Conservation (phyloP, 2,888 invertebrate species). For the Machimus rusticus region DNA sequence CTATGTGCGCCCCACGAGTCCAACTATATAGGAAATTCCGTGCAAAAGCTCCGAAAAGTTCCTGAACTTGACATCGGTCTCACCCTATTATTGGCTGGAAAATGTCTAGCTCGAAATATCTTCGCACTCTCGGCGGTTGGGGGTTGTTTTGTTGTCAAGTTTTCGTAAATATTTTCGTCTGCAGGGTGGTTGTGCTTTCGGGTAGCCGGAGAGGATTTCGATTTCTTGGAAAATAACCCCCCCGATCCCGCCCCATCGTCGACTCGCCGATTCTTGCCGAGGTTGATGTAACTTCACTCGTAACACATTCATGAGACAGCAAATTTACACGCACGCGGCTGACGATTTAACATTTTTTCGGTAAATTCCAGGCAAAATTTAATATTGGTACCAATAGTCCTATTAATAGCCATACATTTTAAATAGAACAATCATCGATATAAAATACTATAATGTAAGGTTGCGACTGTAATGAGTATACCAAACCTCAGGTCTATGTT, state of each 20-base stretch:
- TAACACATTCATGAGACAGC: background rate
- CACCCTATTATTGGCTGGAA: slow-evolving; percentile 26
- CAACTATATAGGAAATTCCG: slow-evolving; percentile 23
- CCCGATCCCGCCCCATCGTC: background rate
- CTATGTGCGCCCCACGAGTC: background rate
- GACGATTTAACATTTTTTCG: background rate
- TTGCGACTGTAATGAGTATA: background rate
- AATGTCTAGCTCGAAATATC: slow-evolving; percentile 13
- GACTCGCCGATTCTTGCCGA: background rate
- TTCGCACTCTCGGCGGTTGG: background rate
- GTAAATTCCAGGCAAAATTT: background rate
- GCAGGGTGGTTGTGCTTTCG: background rate
- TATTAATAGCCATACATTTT: background rate
- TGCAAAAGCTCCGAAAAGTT: slow-evolving; percentile 17
- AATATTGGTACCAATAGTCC: background rate
- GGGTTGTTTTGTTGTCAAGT: background rate
- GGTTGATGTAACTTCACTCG: background rate
- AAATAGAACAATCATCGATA: background rate
- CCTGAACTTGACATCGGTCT: slow-evolving; percentile 36
- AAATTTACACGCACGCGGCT: background rate
- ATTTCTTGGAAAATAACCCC: background rate
- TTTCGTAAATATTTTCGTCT: slow-evolving; percentile 31
- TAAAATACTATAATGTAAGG: background rate
- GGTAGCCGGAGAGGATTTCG: background rate
- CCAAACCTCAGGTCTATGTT: no score